phyloP scores from a whole-genome alignment of 1,140 invertebrate species.

The Pentalonia nigronervosa region DNA sequence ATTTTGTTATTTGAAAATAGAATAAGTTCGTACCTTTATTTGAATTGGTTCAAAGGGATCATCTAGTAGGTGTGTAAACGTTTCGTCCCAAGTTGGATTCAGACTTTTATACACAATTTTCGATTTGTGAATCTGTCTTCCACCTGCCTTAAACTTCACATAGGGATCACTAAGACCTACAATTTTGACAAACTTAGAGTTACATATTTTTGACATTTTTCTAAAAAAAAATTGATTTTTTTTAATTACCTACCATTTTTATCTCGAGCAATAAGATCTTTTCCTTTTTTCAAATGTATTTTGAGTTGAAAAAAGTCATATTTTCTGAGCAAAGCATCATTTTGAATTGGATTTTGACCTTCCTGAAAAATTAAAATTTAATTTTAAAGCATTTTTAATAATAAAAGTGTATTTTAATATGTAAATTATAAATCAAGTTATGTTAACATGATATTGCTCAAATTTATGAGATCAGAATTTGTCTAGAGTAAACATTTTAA shows the following conservation, averaged over 20 bases:
- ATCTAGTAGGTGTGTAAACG: conserved; percentile 91
- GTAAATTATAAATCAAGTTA: not conserved
- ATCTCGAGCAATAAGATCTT: conserved; percentile 90
- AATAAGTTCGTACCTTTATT: conserved; percentile 75
- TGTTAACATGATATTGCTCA: not conserved
- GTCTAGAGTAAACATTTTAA: not conserved
- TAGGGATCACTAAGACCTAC: conserved; percentile 97
- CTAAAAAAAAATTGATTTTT: not conserved
- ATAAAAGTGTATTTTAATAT: not conserved
- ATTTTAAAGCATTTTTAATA: not conserved
- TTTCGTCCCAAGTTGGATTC: conserved; percentile 96
- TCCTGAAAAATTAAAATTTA: conserved; percentile 12
- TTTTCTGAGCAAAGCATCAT: conserved; percentile 78
- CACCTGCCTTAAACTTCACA: conserved; percentile 94
- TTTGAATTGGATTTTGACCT: conserved; percentile 63
- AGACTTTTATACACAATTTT: conserved; percentile 88
- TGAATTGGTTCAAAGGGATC: conserved; percentile 88
- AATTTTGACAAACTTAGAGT: not conserved
- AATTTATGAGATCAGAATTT: not conserved
- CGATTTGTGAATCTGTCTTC: conserved; percentile 90
- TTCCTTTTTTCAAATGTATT: conserved; percentile 84
- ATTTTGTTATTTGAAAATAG: not conserved
- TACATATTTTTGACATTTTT: not conserved
- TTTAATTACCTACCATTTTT: conserved; percentile 80
- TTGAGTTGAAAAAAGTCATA: conserved; percentile 91